Conservation (phyloP, 2,113 vertebrate species). For the Limanda limanda region DNA sequence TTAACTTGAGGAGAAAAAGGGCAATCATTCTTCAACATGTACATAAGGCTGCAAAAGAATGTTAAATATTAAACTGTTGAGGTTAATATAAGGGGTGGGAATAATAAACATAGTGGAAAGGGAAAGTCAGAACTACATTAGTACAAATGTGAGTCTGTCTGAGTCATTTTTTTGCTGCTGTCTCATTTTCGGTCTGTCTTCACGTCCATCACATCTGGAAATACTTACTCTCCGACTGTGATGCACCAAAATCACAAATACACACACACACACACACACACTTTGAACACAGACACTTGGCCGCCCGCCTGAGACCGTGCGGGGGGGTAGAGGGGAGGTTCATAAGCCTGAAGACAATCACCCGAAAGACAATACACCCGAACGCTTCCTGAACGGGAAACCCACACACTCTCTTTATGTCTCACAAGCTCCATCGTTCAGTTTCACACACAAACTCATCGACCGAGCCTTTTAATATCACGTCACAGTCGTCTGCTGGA, state of each 20-base stretch:
- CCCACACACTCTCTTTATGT: constrained; percentile 3
- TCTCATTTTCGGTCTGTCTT: constrained; percentile 20
- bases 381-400: constrained; percentile 18
- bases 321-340: neutral
- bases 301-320: constrained; percentile 29
- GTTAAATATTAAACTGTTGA: neutral
- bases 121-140: neutral
- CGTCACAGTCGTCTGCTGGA: neutral
- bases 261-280: constrained; percentile 27
- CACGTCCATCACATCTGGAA: constrained; percentile 71
- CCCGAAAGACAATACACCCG: constrained; percentile 22
- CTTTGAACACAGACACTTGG: constrained; percentile 3
- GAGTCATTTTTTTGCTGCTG: constrained; percentile 42
- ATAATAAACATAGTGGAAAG: neutral
- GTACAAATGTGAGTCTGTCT: constrained; percentile 9
- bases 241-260: constrained; percentile 33
- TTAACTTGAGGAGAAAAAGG: neutral
- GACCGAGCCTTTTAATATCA: constrained; percentile 2
- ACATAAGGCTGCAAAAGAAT: no score
- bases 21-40: no score
- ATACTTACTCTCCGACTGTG: constrained; percentile 47
- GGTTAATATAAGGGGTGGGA: neutral
- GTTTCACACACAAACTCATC: constrained; percentile 5
- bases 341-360: constrained; percentile 17
- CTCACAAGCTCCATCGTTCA: neutral